Conservation (phyloP, 2,797 vertebrate species). For the Margarornis squamiger region DNA sequence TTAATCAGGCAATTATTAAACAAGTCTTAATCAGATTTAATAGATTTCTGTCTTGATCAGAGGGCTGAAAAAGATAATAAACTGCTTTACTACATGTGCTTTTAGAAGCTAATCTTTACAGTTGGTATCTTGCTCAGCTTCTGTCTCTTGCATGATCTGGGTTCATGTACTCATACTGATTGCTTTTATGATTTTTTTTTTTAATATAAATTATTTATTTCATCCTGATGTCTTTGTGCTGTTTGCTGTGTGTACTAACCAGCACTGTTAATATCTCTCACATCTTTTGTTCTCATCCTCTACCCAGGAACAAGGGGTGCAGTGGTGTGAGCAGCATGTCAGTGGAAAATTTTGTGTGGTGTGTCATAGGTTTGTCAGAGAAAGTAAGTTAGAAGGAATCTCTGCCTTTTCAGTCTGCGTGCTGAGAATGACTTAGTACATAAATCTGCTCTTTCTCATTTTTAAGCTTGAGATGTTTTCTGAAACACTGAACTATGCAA, state of each 20-base stretch:
- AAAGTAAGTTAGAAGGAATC: neutral
- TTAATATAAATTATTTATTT: neutral
- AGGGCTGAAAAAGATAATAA: neutral
- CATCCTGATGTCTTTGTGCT: neutral
- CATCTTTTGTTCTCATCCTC: neutral
- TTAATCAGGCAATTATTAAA: slow-evolving; percentile 59
- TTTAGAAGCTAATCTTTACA: slow-evolving; percentile 14
- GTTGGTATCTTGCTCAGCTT: neutral
- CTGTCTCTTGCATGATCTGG: neutral
- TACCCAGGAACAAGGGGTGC: neutral
- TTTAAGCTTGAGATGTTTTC: neutral
- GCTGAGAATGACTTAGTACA: neutral
- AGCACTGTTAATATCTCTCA: neutral
- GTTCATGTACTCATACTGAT: neutral
- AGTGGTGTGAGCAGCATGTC: neutral
- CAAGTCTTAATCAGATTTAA: slow-evolving; percentile 38
- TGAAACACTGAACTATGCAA: neutral
- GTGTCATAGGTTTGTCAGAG: neutral
- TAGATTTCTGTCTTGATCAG: neutral
- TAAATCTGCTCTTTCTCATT: neutral
- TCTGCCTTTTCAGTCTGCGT: neutral
- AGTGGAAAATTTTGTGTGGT: neutral
- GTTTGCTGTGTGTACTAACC: neutral
- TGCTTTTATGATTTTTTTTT: neutral
- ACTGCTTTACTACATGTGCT: slow-evolving; percentile 15